These are phyloP conservation scores for Bellardia pandia DNA, from an alignment of 2,888 invertebrate species.

Conservation along the genomic window DNA sequence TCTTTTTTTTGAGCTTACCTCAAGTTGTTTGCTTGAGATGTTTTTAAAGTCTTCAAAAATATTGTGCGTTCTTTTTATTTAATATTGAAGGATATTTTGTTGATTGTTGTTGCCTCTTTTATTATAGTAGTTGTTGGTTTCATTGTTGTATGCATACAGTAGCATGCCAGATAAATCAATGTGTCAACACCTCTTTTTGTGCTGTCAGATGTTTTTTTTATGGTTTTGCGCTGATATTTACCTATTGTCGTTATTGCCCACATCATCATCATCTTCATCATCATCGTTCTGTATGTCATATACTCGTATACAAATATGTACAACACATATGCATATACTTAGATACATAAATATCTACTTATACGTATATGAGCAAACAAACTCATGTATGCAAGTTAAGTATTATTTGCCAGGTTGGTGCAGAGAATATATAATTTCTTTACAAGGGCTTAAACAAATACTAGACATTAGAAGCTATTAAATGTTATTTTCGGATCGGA, in stretches of 20 bases:
- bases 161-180: conserved; percentile 84
- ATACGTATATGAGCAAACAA: conserved; percentile 23
- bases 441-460: neutral
- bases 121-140: conserved; percentile 57
- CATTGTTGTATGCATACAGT: conserved; percentile 72
- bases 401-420: conserved; percentile 34
- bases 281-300: conserved; percentile 50
- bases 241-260: conserved; percentile 80
- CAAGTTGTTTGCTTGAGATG: conserved; percentile 46
- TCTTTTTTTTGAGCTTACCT: conserved; percentile 23
- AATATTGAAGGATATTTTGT: conserved; percentile 50
- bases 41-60: conserved; percentile 49
- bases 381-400: conserved; percentile 47
- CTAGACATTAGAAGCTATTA: too few relatives aligned
- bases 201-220: conserved; percentile 81
- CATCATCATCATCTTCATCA: conserved; percentile 64
- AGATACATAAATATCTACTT: neutral
- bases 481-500: too few relatives aligned
- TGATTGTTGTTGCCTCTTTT: conserved; percentile 26
- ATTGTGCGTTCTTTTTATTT: conserved; percentile 62
- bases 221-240: conserved; percentile 82
- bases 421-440: conserved; percentile 1
- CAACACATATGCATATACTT: conserved; percentile 10
- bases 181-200: conserved; percentile 84
- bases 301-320: neutral